A percentile compares a stretch with the other conserved stretches of the same genome.
phyloP scores from a whole-genome alignment of 2,888 invertebrate species.

The Acholoe squamosa region DNA sequence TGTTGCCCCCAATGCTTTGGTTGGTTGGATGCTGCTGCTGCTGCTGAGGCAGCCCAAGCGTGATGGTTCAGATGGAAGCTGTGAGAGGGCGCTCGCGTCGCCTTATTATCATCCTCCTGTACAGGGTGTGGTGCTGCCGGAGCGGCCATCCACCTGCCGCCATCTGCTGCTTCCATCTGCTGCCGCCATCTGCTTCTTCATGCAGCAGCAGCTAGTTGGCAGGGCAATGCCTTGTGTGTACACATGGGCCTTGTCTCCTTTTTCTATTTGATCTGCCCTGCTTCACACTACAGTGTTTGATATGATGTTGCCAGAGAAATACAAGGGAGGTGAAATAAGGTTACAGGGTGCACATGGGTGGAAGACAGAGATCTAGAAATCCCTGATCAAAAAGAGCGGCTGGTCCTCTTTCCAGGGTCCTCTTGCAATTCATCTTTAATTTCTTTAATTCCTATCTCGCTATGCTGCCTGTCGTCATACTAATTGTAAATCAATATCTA shows the following conservation, averaged over 20 bases:
- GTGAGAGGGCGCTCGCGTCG: conserved; percentile 29
- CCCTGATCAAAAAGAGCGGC: too few relatives aligned
- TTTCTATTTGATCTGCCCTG: background rate
- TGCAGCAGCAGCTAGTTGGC: background rate
- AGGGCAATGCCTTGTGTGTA: background rate
- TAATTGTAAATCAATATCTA: too few relatives aligned
- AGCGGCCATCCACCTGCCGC: background rate
- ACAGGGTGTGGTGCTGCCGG: background rate
- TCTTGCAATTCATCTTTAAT: too few relatives aligned
- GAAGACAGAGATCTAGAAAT: too few relatives aligned
- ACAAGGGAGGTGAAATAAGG: too few relatives aligned
- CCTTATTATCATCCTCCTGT: background rate
- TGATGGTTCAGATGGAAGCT: background rate
- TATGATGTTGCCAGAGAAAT: too few relatives aligned
- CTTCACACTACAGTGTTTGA: background rate
- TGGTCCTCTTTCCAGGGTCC: too few relatives aligned
- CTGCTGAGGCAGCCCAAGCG: background rate
- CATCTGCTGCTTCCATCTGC: background rate
- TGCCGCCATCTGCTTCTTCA: background rate
- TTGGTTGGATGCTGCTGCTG: background rate
- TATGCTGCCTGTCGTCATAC: too few relatives aligned
- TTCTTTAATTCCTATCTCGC: too few relatives aligned
- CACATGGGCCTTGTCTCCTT: background rate
- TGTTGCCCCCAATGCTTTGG: background rate
- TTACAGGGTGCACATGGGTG: too few relatives aligned